phyloP scores from a whole-genome alignment of 2,113 vertebrate species.

The Procavia capensis region DNA sequence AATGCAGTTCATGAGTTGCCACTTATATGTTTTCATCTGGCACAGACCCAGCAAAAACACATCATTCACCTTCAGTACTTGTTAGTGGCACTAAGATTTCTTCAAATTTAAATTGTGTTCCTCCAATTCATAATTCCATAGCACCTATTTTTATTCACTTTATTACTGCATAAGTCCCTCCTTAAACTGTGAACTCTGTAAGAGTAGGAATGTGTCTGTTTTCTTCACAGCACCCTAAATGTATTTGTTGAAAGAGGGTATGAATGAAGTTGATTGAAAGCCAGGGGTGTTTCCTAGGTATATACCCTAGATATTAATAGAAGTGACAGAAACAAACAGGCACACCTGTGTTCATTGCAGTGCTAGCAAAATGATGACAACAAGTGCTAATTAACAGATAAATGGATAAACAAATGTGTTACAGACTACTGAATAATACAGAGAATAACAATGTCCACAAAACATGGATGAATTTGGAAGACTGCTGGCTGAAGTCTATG shows the following conservation, averaged over 20 bases:
- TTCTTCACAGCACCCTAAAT: neutral
- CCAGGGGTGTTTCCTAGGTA: neutral
- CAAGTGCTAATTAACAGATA: too few species aligned
- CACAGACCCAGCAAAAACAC: neutral
- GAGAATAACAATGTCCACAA: too few species aligned
- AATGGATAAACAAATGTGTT: too few species aligned
- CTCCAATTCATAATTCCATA: neutral
- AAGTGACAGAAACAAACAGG: too few species aligned
- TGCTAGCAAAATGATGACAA: too few species aligned
- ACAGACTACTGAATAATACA: too few species aligned
- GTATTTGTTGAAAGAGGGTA: neutral
- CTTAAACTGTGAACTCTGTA: neutral
- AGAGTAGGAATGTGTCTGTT: neutral
- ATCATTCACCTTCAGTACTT: neutral
- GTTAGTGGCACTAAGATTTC: neutral
- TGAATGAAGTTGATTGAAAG: neutral
- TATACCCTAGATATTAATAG: too few species aligned
- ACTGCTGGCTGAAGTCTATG: too few species aligned
- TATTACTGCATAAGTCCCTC: neutral
- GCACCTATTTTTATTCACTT: neutral
- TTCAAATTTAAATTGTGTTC: neutral
- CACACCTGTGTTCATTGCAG: too few species aligned
- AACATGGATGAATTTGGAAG: too few species aligned
- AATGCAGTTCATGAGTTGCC: neutral
- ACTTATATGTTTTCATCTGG: neutral